Evolutionary conservation across 2,797 vertebrate genomes (phyloP), one percentile per base, ranked within the genome.

Genomic region (Catostomus latipinnis): DNA sequence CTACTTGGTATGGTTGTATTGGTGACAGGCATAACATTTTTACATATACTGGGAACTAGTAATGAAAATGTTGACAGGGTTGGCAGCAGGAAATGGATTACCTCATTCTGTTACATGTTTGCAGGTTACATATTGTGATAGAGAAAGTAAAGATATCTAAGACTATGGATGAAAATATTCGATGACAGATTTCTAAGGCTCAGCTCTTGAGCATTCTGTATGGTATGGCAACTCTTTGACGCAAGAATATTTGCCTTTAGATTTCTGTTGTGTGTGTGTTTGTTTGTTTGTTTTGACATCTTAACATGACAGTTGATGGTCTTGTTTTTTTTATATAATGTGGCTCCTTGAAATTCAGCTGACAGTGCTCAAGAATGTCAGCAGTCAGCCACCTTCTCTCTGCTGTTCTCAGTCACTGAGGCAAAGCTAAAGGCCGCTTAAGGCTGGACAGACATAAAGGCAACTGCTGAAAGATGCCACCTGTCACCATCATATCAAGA

Each of bases 291-390:
- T 90, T 90, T 86, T 90, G 91, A 93, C 89, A 90, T 88, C 87
- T 89, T 91, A 92, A 93, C 88, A 86, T 84, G 88, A 89, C 88
- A 88, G 80, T 86, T 93, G 91, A 94, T 87, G 82, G 90, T 92
- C 90, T 87, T 90, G 88, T 83, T 87, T 84, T 63, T 63, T 79
- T 83, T 88, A 91, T 89, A 81, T 63, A 72, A 80, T 68, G 50
- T 72, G 83, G 63, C 72, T 62, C 10, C 61, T 82, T 74, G 14
- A 57, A 60, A 67, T 81, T 61, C 13, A 66, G 71, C 75, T 81
- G 85, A 83, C 81, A 80, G 81, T 48, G 14, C 71, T 71, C 68
- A 67, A 86, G 80, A 82, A 86, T 83, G 84, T 85, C 83, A 85
- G 71, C 74, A 81, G 80, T 74, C 80, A 69, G 72, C 72, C 76